These are phyloP conservation scores for Monopis laevigella DNA, from an alignment of 2,888 invertebrate species.

Conservation along the genomic window DNA sequence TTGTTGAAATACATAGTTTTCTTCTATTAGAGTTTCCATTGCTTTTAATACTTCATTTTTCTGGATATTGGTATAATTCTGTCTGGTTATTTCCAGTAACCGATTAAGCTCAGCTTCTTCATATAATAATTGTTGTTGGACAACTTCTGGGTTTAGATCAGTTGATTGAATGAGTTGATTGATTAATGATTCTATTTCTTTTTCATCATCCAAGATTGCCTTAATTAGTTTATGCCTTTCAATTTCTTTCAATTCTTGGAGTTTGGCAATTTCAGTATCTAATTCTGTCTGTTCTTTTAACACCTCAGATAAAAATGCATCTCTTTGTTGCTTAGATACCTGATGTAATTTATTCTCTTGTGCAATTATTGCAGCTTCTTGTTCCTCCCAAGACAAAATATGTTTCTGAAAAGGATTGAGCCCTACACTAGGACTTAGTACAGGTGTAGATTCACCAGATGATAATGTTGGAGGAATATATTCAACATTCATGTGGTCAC, in stretches of 20 bases:
- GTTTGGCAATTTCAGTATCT: conserved; percentile 72
- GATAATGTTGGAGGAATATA: conserved; percentile 49
- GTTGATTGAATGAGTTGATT: conserved; percentile 71
- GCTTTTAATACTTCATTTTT: conserved; percentile 75
- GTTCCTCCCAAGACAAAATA: conserved; percentile 64
- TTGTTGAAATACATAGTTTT: conserved; percentile 69
- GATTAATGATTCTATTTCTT: conserved; percentile 70
- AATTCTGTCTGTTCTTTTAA: conserved; percentile 71
- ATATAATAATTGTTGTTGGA: conserved; percentile 71
- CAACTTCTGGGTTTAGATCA: conserved; percentile 66
- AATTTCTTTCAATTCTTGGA: conserved; percentile 73
- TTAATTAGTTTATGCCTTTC: conserved; percentile 69
- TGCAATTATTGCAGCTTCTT: conserved; percentile 69
- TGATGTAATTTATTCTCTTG: conserved; percentile 73
- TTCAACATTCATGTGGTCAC: conserved; percentile 49
- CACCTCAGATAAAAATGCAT: conserved; percentile 64
- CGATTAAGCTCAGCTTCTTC: conserved; percentile 74
- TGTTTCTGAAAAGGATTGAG: conserved; percentile 41
- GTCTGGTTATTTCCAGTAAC: conserved; percentile 67
- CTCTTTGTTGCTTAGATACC: conserved; percentile 69
- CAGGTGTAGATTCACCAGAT: conserved; percentile 32
- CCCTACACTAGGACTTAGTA: conserved; percentile 36
- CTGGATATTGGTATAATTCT: conserved; percentile 67
- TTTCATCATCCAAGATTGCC: conserved; percentile 71
- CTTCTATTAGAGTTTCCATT: conserved; percentile 75